Conservation (phyloP, 2,888 invertebrate species). For the Hypomecis atomaria region DNA sequence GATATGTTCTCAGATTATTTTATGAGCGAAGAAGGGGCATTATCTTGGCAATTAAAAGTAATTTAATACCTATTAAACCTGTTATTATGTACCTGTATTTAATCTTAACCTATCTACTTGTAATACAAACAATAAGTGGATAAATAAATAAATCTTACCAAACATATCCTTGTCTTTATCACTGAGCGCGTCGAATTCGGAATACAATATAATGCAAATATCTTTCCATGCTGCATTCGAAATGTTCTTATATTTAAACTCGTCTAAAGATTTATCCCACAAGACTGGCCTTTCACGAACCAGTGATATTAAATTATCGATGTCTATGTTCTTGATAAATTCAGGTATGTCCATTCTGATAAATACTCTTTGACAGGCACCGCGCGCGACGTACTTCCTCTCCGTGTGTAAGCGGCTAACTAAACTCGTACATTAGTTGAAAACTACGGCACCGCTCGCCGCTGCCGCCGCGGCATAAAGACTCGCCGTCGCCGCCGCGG, state of each 20-base stretch:
- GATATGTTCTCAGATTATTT: too few species aligned
- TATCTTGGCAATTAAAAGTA: too few species aligned
- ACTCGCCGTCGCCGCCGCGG: conserved; percentile 3
- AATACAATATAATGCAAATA: too few species aligned
- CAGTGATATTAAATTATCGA: conserved; percentile 12
- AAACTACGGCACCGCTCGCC: conserved; percentile 7
- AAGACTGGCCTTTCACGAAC: conserved; percentile 16
- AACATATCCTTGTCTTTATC: too few species aligned
- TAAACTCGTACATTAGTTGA: conserved; percentile 7
- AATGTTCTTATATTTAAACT: conserved; percentile 12
- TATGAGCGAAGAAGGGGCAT: too few species aligned
- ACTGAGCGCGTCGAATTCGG: too few species aligned
- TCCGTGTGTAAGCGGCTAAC: conserved; percentile 4
- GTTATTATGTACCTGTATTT: too few species aligned
- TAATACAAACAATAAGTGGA: too few species aligned
- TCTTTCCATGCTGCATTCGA: conserved; percentile 5
- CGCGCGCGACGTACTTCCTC: conserved; percentile 6
- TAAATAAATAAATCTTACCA: too few species aligned
- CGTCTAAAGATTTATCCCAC: conserved; percentile 13
- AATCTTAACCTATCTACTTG: too few species aligned
- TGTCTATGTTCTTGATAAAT: conserved; percentile 6
- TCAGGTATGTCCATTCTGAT: conserved; percentile 6
- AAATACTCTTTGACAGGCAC: conserved; percentile 5
- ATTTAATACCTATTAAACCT: too few species aligned
- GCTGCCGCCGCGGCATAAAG: conserved; percentile 6